These are phyloP conservation scores for Nycticryphes semicollaris DNA, from an alignment of 2,113 vertebrate species.

Conservation along the genomic window DNA sequence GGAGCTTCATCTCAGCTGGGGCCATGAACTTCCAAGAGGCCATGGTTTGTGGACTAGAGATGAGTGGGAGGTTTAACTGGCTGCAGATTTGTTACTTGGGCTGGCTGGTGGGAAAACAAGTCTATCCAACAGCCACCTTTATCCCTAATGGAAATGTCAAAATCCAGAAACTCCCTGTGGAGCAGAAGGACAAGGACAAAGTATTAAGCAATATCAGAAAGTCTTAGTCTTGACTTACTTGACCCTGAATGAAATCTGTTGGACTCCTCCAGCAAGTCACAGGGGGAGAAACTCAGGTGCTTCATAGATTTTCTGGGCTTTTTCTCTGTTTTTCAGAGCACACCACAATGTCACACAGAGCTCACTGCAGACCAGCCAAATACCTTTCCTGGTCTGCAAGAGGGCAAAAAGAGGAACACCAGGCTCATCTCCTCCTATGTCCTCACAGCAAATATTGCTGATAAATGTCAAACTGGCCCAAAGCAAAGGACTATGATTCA, in stretches of 20 bases:
- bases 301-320: background rate
- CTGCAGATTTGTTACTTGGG: background rate
- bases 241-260: background rate
- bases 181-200: background rate
- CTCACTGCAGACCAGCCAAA: background rate
- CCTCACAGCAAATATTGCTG: background rate
- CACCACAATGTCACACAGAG: rapidly evolving
- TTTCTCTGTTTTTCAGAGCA: background rate
- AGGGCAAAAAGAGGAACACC: background rate
- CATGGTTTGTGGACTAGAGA: background rate
- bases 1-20: background rate
- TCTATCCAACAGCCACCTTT: background rate
- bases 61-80: background rate
- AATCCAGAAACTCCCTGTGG: background rate
- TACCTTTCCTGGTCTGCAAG: background rate
- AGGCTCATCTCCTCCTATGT: background rate
- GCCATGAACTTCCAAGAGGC: background rate
- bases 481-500: background rate
- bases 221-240: background rate
- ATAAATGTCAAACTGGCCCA: background rate
- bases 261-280: background rate
- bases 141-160: background rate
- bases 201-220: background rate
- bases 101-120: background rate
- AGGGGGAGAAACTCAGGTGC: background rate